Conservation (phyloP, 2,113 vertebrate species). For the Eurypyga helias region DNA sequence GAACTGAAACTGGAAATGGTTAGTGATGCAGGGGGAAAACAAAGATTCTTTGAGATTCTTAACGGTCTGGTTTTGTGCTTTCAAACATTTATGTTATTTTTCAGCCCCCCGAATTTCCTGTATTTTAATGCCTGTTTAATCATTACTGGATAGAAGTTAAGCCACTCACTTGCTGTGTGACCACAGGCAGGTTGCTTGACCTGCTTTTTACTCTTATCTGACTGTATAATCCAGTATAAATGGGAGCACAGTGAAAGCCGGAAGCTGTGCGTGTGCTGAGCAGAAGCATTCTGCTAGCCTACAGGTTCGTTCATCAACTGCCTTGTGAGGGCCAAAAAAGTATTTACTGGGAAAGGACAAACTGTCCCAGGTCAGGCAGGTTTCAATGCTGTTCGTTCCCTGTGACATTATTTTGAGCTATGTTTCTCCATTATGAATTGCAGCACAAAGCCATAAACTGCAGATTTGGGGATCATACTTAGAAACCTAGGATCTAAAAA, state of each 20-base stretch:
- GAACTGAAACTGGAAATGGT: not conserved
- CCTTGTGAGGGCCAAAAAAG: not conserved
- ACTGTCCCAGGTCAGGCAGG: not conserved
- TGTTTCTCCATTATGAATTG: not conserved
- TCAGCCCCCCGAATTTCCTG: not conserved
- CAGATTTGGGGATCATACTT: not conserved
- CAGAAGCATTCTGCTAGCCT: not conserved
- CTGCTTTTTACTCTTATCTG: constrained; percentile 42
- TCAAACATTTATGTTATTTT: not conserved
- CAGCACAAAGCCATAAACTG: not conserved
- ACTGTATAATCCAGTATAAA: constrained; percentile 28
- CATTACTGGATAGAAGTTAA: not conserved
- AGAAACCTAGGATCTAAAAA: not conserved
- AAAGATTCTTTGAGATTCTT: not conserved
- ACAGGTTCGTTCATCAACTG: not conserved
- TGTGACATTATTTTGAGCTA: not conserved
- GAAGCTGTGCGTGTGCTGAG: not conserved
- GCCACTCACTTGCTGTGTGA: constrained; percentile 15
- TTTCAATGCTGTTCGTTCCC: not conserved
- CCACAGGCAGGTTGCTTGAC: constrained; percentile 40
- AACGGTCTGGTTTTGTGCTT: not conserved
- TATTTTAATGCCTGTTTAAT: constrained; percentile 9
- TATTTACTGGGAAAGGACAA: not conserved
- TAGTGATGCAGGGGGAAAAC: not conserved
- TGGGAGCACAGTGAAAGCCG: not conserved